Evolutionary conservation across 2,113 vertebrate genomes (phyloP).

Genomic region (Etheostoma spectabile): DNA sequence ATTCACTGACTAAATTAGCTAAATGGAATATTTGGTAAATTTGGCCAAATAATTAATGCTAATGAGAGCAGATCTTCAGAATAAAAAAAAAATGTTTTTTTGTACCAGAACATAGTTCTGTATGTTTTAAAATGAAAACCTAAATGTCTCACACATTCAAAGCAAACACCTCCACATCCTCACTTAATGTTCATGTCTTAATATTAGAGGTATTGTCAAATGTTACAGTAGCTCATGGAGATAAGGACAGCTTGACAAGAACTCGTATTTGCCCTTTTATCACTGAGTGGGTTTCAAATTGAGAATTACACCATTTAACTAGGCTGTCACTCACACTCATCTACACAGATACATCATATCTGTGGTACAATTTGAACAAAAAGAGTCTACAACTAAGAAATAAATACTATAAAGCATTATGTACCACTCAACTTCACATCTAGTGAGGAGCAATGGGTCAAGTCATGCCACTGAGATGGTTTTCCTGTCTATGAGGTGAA

Average conservation of each 20-base stretch:
- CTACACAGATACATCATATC: slow-evolving; percentile 70
- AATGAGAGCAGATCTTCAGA: slow-evolving; percentile 28
- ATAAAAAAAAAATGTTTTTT: slow-evolving; percentile 30
- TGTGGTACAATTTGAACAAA: slow-evolving; percentile 68
- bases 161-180: slow-evolving; percentile 37
- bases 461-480: slow-evolving; percentile 72
- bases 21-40: slow-evolving; percentile 54
- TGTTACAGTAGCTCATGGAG: slow-evolving; percentile 44
- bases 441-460: slow-evolving; percentile 62
- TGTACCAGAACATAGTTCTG: slow-evolving; percentile 52
- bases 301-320: slow-evolving; percentile 47
- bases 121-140: slow-evolving; percentile 43
- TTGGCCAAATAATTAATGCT: slow-evolving; percentile 49
- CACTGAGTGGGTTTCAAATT: slow-evolving; percentile 40
- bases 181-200: slow-evolving; percentile 10
- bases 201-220: slow-evolving; percentile 23
- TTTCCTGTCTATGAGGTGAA: slow-evolving; percentile 46
- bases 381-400: slow-evolving; percentile 70
- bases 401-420: slow-evolving; percentile 75
- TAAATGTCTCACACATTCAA: slow-evolving; percentile 58
- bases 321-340: slow-evolving; percentile 64
- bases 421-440: slow-evolving; percentile 70
- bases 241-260: slow-evolving; percentile 27
- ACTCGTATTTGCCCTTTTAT: slow-evolving; percentile 32
- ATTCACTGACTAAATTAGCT: slow-evolving; percentile 53